Percentiles rank a stretch among this genome's conserved stretches.
Conservation (phyloP, 2,888 invertebrate species). For the Ennomos fuscantarius region DNA sequence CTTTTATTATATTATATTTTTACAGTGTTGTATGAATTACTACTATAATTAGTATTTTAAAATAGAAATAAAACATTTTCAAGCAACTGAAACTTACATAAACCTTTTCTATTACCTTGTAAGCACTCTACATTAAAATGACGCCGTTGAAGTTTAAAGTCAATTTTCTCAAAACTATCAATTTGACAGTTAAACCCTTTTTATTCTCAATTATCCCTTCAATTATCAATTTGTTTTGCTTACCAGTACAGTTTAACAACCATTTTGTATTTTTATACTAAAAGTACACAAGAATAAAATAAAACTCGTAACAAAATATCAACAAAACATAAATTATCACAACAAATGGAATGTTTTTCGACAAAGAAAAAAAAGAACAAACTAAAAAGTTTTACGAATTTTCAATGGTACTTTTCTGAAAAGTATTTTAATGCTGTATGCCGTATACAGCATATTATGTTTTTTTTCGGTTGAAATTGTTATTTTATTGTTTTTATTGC, state of each 20-base stretch:
- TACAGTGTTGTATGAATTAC: too few species aligned
- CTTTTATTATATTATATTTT: too few species aligned
- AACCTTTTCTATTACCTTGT: too few species aligned
- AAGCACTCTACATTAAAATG: too few species aligned
- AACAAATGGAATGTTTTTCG: constrained; percentile 63
- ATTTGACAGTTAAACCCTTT: too few species aligned
- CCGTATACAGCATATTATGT: constrained; percentile 71
- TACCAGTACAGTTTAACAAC: constrained; percentile 70
- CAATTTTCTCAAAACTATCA: too few species aligned
- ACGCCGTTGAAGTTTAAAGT: too few species aligned
- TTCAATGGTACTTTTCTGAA: constrained; percentile 64
- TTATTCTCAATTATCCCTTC: too few species aligned
- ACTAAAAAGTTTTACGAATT: constrained; percentile 49
- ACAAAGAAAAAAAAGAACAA: constrained; percentile 29
- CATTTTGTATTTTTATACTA: constrained; percentile 52
- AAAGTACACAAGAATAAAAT: constrained; percentile 45
- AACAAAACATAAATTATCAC: constrained; percentile 57
- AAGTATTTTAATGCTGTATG: constrained; percentile 65
- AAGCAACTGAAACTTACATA: too few species aligned
- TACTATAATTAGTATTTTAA: too few species aligned
- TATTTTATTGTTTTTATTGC: constrained; percentile 37
- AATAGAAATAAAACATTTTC: too few species aligned
- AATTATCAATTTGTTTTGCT: constrained; percentile 37
- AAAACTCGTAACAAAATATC: constrained; percentile 45
- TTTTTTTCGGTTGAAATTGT: constrained; percentile 34